Conservation (phyloP, 2,797 vertebrate genomes). For the Lithobates pipiens region DNA sequence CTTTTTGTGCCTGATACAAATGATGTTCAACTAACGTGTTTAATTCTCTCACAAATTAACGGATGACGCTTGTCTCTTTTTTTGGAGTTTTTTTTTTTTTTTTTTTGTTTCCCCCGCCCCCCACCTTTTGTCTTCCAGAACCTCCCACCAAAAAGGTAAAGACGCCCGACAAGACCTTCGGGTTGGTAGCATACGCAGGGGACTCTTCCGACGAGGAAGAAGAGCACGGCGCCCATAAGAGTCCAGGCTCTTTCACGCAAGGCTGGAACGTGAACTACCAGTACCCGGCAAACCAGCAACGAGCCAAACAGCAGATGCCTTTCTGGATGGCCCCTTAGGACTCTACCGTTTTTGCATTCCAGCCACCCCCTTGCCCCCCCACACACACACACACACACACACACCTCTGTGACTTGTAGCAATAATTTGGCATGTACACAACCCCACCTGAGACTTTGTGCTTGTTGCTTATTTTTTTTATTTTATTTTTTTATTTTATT, state of each 20-base stretch:
- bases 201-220: conserved; percentile 97
- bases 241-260: conserved; percentile 85
- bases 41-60: conserved; percentile 75
- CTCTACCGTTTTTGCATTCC: background rate
- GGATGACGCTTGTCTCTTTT: conserved; percentile 60
- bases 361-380: conserved; percentile 21
- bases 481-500: background rate
- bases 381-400: too few relatives aligned
- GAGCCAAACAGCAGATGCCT: conserved; percentile 88
- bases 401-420: conserved; percentile 67
- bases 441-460: background rate
- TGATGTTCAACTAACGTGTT: conserved; percentile 79
- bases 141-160: conserved; percentile 86
- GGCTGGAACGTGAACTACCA: conserved; percentile 87
- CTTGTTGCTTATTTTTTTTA: background rate
- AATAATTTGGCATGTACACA: conserved; percentile 79
- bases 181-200: conserved; percentile 87
- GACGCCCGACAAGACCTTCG: conserved; percentile 79
- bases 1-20: conserved; percentile 71
- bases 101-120: conserved; percentile 50
- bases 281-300: conserved; percentile 81
- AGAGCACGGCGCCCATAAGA: conserved; percentile 85
- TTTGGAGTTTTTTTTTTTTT: conserved; percentile 45
- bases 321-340: conserved; percentile 96
- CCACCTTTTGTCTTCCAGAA: conserved; percentile 73